Base-by-base conservation (phyloP, 2,797 vertebrate genomes). In the Micrastur ruficollis region DNA sequence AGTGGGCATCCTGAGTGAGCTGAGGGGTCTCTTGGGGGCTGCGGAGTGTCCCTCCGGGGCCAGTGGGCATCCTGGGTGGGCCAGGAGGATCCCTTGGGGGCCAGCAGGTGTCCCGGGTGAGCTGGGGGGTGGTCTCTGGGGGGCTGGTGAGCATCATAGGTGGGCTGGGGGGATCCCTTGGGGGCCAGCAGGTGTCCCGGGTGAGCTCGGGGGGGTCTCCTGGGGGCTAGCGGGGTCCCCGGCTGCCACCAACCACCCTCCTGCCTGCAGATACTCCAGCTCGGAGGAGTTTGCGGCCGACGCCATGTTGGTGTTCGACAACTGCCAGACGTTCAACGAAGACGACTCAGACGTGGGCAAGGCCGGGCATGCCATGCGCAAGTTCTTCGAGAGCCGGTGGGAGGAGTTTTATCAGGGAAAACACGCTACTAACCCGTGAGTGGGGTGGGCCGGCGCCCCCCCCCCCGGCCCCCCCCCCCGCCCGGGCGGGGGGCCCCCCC, bases 321-420 rank as follows among this genome's bases (percentile, higher is more conserved):
- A 99, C 98, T 99, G 99, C 87, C 99, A 98, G 98, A 98, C 99
- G 80, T 99, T 99, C 98, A 99, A 99, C 8, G 99, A 99, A 96
- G 99, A 99, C 94, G 99, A 99, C 10, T 99, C 99, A 0, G 99
- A 98, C 92, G 99, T 99, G 97, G 99, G 99, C 81, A 97, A 97
- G 91, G 99, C 99, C 0, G 99, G 99, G n/a, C 98, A 99, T 94
- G 90, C 98, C 96, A 99, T 99, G 99, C 98, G 98, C 73, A 98
- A 97, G 36, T 99, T 99, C 98, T 99, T 99, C 81, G 98, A 99
- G 98, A 99, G 98, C 98, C 99, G 99, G 94, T 99, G 99, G 99
- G 98, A 99, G 66, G 99, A 99, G 97, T 99, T 99, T 98, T 99
- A 99, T 98, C 99, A 99, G 96, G 98, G 98, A 97, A 97, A 97